Base-by-base conservation (phyloP, 2,888 invertebrate genomes). In the Drosophila neotestacea region DNA sequence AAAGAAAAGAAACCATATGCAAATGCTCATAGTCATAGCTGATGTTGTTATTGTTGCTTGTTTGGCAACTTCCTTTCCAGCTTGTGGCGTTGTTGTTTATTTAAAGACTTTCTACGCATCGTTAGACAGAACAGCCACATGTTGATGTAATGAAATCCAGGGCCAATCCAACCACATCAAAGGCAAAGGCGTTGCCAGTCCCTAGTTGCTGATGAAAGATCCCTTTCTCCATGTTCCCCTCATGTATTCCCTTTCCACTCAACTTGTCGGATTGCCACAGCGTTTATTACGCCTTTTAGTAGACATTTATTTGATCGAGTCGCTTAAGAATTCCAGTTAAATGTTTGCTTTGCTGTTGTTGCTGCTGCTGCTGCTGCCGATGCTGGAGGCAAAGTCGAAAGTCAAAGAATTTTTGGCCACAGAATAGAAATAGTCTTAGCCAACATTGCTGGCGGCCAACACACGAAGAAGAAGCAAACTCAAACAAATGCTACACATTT, bases 81-180 rank as follows among this genome's bases (percentile, higher is more conserved):
- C 59, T 36, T 34, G 11, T 55, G 60, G 77, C 58, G 59, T 47
- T 69, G 85, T 89, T 87, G 85, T 89, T 87, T 88, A 85, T 77
- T 83, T 83, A 79, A 84, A 79, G 78, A 84, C 85, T 77, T 79
- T 79, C 69, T 73, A 76, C 73, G 82, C 77, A 77, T 83, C 73
- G 84, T 85, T 87, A 72, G 77, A 52, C 74, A 73, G 63, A 66
- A 38, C 41, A 58, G 86, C 81, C 83, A 87, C 87, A 84, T 84
- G 87, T 84, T 84, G 82, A 70, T 69, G 73, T 77, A 77, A 87
- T 74, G 68, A 79, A 81, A 85, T 81, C 83, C 70, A 70, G 59
- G 64, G 69, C 78, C 83, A 85, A 68, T 68, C 64, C 58, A 50
- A 67, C 81, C 82, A 85, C 83, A 87, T 87, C 85, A 76, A 76